Evolutionary conservation across 2,113 vertebrate genomes (phyloP).

Genomic region (Bujurquina vittata): DNA sequence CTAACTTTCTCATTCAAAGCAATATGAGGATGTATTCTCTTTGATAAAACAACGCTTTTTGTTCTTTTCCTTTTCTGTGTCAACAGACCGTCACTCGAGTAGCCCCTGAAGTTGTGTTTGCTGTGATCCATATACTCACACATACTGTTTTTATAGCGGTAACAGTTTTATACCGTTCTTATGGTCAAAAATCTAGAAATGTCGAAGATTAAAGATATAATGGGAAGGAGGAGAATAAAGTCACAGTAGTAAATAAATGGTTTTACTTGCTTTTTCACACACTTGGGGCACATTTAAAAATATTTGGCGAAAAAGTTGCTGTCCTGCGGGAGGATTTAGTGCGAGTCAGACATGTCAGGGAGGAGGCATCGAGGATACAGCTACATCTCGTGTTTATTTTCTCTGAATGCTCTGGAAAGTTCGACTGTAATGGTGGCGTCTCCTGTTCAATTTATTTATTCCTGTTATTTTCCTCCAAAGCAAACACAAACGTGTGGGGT

Average conservation of each 20-base stretch:
- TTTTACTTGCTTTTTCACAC: neutral
- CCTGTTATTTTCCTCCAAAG: conserved; percentile 69
- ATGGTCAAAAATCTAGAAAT: neutral
- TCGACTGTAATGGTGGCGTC: conserved; percentile 50
- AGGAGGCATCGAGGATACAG: neutral
- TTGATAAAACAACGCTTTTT: neutral
- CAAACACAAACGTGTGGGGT: conserved; percentile 31
- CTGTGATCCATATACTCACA: neutral
- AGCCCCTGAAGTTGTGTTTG: neutral
- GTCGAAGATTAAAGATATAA: neutral
- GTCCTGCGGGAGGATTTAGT: neutral
- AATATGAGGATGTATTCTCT: neutral
- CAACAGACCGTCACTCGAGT: neutral
- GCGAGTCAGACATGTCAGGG: neutral
- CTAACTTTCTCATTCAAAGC: neutral
- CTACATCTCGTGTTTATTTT: conserved; percentile 67
- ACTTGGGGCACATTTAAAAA: neutral
- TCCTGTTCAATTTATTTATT: conserved; percentile 74
- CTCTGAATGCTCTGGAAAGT: conserved; percentile 48
- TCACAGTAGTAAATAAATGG: neutral
- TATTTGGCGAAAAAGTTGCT: neutral
- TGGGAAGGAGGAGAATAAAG: neutral
- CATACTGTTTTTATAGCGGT: neutral
- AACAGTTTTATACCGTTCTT: neutral
- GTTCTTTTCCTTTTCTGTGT: neutral